Percentiles rank a stretch among this genome's conserved stretches.
These are phyloP conservation scores for Coracias cyanogaster DNA, from an alignment of 2,797 vertebrate genomes.

Conservation along the genomic window DNA sequence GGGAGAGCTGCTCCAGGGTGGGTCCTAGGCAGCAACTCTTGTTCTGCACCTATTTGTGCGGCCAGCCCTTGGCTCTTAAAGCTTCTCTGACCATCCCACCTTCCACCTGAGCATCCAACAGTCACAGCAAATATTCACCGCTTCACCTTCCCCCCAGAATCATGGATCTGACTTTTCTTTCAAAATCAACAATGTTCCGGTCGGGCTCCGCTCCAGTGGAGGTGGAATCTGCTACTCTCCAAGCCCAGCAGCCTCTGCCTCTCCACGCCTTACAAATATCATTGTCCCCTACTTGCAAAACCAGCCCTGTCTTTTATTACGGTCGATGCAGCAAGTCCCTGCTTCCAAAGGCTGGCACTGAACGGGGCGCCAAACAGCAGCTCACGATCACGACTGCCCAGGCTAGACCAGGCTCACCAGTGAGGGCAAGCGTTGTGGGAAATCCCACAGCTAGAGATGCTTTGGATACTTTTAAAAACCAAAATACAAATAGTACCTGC, in stretches of 20 bases:
- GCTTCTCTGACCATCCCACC: not conserved
- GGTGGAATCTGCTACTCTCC: not conserved
- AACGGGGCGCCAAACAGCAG: not conserved
- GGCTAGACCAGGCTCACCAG: not conserved
- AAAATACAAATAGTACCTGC: not conserved
- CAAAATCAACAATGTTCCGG: not conserved
- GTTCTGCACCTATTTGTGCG: not conserved
- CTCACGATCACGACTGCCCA: not conserved
- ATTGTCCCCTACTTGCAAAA: not conserved
- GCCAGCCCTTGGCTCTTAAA: not conserved
- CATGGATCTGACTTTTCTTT: not conserved
- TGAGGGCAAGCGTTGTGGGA: not conserved
- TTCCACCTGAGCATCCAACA: not conserved
- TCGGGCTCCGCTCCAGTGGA: not conserved
- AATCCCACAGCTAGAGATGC: not conserved
- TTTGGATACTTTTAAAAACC: not conserved
- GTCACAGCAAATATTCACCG: not conserved
- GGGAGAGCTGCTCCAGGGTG: not conserved
- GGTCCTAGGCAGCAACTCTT: not conserved
- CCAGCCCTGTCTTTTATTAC: not conserved
- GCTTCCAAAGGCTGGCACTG: not conserved
- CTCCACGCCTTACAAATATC: not conserved
- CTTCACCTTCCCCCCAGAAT: not conserved
- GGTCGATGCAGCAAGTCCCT: not conserved
- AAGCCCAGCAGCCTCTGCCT: not conserved